A percentile compares a stretch with the other conserved stretches of the same genome.
These are phyloP conservation scores for Patella depressa DNA, from an alignment of 2,888 invertebrate genomes.

Conservation along the genomic window DNA sequence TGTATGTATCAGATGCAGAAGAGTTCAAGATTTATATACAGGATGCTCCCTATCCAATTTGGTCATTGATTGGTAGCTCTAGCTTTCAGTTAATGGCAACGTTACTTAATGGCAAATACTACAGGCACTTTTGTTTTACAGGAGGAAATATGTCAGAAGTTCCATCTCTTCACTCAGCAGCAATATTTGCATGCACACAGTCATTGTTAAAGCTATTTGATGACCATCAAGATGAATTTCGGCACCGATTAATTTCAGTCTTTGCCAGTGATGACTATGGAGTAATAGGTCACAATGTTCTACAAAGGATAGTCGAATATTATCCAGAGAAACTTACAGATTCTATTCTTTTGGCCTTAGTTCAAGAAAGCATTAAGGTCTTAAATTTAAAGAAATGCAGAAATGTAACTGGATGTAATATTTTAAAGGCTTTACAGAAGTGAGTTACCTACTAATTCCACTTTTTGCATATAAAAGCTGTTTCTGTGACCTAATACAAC, in stretches of 20 bases:
- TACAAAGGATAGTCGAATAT: slow-evolving; percentile 3
- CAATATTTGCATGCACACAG: neutral
- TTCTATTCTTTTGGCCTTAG: neutral
- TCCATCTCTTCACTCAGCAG: neutral
- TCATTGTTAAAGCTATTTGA: neutral
- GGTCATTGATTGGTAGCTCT: no score
- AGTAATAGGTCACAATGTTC: neutral
- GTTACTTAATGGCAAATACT: no score
- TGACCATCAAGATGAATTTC: neutral
- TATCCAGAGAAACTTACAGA: slow-evolving; percentile 5
- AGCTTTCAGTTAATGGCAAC: no score
- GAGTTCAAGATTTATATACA: no score
- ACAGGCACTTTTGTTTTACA: no score
- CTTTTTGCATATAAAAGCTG: no score
- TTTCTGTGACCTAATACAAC: no score
- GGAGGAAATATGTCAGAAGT: neutral
- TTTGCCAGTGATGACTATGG: slow-evolving; percentile 9
- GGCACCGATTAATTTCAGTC: neutral
- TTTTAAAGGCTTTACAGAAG: neutral
- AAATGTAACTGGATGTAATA: neutral
- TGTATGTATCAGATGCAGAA: no score
- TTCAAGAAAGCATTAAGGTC: neutral
- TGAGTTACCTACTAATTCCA: neutral
- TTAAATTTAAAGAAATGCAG: neutral
- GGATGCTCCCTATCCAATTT: no score